Conservation (phyloP, 2,113 vertebrate genomes). For the Balaeniceps rex region DNA sequence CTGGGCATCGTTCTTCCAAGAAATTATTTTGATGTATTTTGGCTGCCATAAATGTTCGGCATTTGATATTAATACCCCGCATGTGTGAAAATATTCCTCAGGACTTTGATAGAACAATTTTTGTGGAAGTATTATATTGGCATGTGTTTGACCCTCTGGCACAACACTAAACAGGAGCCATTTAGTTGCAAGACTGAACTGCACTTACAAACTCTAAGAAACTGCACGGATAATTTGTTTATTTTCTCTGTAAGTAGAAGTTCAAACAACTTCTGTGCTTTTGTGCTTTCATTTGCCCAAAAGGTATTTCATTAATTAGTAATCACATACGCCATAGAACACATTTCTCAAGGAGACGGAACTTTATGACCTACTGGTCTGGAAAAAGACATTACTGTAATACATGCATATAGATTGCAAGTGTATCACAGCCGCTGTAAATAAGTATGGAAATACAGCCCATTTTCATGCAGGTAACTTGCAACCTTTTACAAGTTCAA, state of each 20-base stretch:
- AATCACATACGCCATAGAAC: not conserved
- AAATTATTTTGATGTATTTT: not conserved
- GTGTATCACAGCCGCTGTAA: not conserved
- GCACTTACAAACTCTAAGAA: not conserved
- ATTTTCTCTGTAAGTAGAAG: not conserved
- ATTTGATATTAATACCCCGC: not conserved
- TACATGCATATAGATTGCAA: not conserved
- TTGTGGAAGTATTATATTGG: not conserved
- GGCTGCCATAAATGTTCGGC: not conserved
- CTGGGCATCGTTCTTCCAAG: not conserved
- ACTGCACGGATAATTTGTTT: not conserved
- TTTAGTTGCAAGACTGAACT: not conserved
- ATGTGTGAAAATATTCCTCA: not conserved
- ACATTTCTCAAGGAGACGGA: not conserved
- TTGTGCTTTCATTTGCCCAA: slow-evolving; percentile 1
- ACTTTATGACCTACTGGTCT: slow-evolving; percentile 16
- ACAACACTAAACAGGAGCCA: not conserved
- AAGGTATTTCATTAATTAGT: slow-evolving; percentile 42
- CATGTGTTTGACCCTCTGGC: not conserved
- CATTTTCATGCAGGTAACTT: not conserved
- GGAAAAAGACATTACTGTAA: slow-evolving; percentile 13
- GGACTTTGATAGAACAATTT: not conserved
- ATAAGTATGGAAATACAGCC: not conserved
- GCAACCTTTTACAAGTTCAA: not conserved
- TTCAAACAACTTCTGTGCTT: not conserved